Base-by-base conservation (phyloP, 1,140 invertebrate genomes). In the Chrysomallon squamiferum region DNA sequence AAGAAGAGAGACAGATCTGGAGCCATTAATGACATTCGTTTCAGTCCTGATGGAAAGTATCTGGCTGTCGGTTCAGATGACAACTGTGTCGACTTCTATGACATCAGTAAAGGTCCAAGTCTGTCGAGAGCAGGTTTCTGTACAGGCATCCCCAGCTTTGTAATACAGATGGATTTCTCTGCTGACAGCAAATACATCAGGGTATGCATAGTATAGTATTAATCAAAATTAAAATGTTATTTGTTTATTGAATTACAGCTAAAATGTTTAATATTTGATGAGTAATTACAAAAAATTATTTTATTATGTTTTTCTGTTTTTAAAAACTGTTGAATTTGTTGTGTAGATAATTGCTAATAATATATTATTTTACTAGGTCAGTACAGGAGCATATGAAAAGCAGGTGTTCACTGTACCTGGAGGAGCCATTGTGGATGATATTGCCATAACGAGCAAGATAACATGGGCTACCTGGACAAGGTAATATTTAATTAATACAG, bases 141-240 rank as follows among this genome's bases (percentile, higher is more conserved):
- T 66, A 85, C 83, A 59, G 82, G 78, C 7, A 81, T 86, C 22
- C 71, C 78, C 6, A 80, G 78, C 60, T 82, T 84, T 67, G 79
- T 85, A 43, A 76, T 84, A n/a, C 79, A 83, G 71, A 79, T 85
- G 66, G 85, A 86, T 68, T 86, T 85, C 77, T 85, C 84, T 32
- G 78, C 83, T 20, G 82, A 85, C 65, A 75, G 82, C 29, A 69
- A 78, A 29, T 78, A 78, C 69, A 76, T 86, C 13, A 78, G 79
- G 74, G 84, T 85, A 62, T 67, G 75, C 62, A 54, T 20, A 47
- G n/a, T n/a, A n/a, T n/a, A n/a, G n/a, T n/a, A n/a, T n/a, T n/a
- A n/a, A n/a, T n/a, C n/a, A n/a, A n/a, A n/a, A n/a, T n/a, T n/a
- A n/a, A n/a, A n/a, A n/a, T n/a, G n/a, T n/a, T n/a, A n/a, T n/a